Percentiles rank a stretch among this genome's conserved stretches.
These are phyloP conservation scores for Napeogenes inachia DNA, from an alignment of 2,888 invertebrate species.

Conservation along the genomic window DNA sequence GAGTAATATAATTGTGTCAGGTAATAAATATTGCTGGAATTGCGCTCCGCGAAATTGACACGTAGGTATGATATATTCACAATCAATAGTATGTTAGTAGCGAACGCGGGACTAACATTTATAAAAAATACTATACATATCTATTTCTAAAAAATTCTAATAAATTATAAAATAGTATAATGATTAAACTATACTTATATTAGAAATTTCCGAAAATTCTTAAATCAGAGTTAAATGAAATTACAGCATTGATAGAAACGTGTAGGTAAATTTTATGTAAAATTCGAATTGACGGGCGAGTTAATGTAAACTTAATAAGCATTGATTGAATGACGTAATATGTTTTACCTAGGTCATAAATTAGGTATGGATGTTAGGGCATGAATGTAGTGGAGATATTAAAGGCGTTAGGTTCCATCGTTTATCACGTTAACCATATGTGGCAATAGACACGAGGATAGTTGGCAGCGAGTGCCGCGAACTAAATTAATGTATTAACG, in stretches of 20 bases:
- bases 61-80: background rate
- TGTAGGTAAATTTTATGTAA: too few species aligned
- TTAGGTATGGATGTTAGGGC: conserved; percentile 5
- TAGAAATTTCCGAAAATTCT: too few species aligned
- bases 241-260: too few species aligned
- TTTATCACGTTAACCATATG: conserved; percentile 35
- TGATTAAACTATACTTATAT: too few species aligned
- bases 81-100: background rate
- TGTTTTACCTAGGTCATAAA: background rate
- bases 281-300: too few species aligned
- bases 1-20: conserved; percentile 2
- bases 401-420: conserved; percentile 30
- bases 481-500: conserved; percentile 37
- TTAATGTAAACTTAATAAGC: background rate
- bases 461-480: conserved; percentile 33
- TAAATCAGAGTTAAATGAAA: too few species aligned
- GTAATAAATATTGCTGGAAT: conserved; percentile 4
- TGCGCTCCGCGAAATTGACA: background rate
- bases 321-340: conserved; percentile 4
- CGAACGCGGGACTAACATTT: too few species aligned
- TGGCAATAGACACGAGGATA: conserved; percentile 33
- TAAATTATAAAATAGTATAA: too few species aligned
- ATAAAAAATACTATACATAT: too few species aligned
- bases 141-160: too few species aligned
- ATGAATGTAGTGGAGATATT: conserved; percentile 23